Evolutionary conservation across 2,888 invertebrate species (phyloP).

Genomic region (Drosophila pseudotalamancana): DNA sequence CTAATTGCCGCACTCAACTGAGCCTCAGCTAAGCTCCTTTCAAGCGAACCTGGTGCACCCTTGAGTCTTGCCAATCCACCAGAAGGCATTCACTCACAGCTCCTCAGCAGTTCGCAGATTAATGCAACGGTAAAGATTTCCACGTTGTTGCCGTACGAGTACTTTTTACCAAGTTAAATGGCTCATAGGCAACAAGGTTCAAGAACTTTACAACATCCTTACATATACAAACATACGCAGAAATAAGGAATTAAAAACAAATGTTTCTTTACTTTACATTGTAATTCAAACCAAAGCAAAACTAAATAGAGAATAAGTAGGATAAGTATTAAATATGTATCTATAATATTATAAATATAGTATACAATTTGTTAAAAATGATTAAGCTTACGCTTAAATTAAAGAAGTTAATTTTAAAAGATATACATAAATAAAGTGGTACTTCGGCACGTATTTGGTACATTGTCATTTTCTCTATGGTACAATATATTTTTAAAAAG

Average conservation of each 20-base stretch:
- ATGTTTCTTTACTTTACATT: not conserved
- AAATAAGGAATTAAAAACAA: not conserved
- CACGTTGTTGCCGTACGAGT: conserved; percentile 49
- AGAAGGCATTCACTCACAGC: conserved; percentile 29
- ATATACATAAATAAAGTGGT: too few relatives aligned
- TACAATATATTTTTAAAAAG: too few relatives aligned
- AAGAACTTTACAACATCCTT: conserved; percentile 65
- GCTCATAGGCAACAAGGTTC: conserved; percentile 54
- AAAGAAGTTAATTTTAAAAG: too few relatives aligned
- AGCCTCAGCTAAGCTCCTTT: conserved; percentile 18
- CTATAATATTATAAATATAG: too few relatives aligned
- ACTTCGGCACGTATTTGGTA: too few relatives aligned
- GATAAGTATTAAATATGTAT: too few relatives aligned
- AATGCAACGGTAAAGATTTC: conserved; percentile 63
- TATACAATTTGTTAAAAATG: too few relatives aligned
- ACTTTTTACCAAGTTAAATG: conserved; percentile 27
- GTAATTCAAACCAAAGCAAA: not conserved
- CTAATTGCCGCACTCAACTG: conserved; percentile 59
- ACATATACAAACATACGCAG: not conserved
- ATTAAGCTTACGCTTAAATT: too few relatives aligned
- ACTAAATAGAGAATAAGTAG: too few relatives aligned
- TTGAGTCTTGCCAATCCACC: conserved; percentile 29
- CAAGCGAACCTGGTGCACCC: conserved; percentile 48
- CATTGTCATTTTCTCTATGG: too few relatives aligned
- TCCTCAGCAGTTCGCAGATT: conserved; percentile 61